A percentile compares a stretch with the other conserved stretches of the same genome.
phyloP scores from a whole-genome alignment of 2,888 invertebrate genomes.

The Diplolepis rosae region DNA sequence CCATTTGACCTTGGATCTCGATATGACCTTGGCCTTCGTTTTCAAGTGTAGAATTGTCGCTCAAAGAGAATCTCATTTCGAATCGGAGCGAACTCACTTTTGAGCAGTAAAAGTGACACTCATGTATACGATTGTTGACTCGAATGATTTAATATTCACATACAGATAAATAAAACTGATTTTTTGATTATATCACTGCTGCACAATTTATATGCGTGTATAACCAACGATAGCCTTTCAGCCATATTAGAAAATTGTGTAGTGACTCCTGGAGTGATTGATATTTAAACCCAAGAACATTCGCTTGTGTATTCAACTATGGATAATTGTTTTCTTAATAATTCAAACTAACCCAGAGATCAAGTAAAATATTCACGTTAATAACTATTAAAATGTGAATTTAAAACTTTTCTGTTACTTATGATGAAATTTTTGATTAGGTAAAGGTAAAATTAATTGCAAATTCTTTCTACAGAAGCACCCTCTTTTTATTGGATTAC shows the following conservation, averaged over 20 bases:
- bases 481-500: neutral
- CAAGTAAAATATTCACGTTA: neutral
- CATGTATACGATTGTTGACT: slow-evolving; percentile 34
- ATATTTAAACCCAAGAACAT: neutral
- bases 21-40: slow-evolving; percentile 63
- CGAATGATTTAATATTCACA: too few species aligned
- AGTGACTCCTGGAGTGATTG: neutral
- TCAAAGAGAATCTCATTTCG: slow-evolving; percentile 54
- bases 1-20: neutral
- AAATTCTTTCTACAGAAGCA: too few species aligned
- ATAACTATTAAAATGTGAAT: too few species aligned
- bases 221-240: too few species aligned
- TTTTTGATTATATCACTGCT: too few species aligned
- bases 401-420: too few species aligned
- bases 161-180: too few species aligned
- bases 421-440: too few species aligned
- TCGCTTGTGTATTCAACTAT: neutral
- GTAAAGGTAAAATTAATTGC: too few species aligned
- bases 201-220: too few species aligned
- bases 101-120: slow-evolving; percentile 48
- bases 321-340: neutral
- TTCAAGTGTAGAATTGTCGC: slow-evolving; percentile 53
- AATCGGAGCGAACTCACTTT: slow-evolving; percentile 53
- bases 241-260: too few species aligned
- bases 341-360: neutral